A percentile compares a stretch with the other conserved stretches of the same genome.
Evolutionary conservation across 2,797 vertebrate species (phyloP).

Genomic region (Sebastes kiyomatsui): DNA sequence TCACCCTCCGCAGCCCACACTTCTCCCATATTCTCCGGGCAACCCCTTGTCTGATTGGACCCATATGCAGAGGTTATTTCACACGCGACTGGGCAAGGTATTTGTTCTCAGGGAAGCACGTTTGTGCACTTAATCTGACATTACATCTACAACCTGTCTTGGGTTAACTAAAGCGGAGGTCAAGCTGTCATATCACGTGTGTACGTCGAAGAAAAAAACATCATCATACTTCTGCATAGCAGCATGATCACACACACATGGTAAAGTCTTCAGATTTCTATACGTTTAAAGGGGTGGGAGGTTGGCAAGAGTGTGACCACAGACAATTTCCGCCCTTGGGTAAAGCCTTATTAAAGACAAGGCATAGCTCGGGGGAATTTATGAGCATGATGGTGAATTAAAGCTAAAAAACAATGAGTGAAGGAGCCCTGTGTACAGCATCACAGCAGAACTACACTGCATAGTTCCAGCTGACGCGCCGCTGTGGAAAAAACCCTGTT

Average conservation of each 20-base stretch:
- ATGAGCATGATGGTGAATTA: slow-evolving; percentile 46
- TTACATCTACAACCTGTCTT: slow-evolving; percentile 33
- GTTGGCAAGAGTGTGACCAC: slow-evolving; percentile 58
- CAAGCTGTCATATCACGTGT: background rate
- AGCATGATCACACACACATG: slow-evolving; percentile 32
- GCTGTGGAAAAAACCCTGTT: slow-evolving; percentile 36
- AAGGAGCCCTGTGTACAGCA: slow-evolving; percentile 6
- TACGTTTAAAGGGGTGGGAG: slow-evolving; percentile 49
- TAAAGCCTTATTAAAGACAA: slow-evolving; percentile 63
- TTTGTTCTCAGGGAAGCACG: slow-evolving; percentile 31
- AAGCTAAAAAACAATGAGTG: slow-evolving; percentile 62
- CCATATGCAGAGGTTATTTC: slow-evolving; percentile 63
- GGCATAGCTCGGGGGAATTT: slow-evolving; percentile 46
- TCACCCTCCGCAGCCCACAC: slow-evolving; percentile 47
- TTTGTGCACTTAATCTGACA: slow-evolving; percentile 24
- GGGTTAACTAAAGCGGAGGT: slow-evolving; percentile 15
- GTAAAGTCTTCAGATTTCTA: slow-evolving; percentile 59
- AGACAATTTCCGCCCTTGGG: slow-evolving; percentile 54
- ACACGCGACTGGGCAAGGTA: slow-evolving; percentile 30
- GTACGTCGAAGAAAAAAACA: slow-evolving; percentile 5
- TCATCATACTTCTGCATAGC: slow-evolving; percentile 9
- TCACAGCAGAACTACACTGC: slow-evolving; percentile 23
- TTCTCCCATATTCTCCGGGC: slow-evolving; percentile 50
- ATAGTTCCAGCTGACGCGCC: slow-evolving; percentile 35
- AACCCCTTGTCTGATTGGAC: slow-evolving; percentile 65